Percentiles rank a stretch among this genome's conserved stretches.
These are phyloP conservation scores for Drosophila bocki DNA, from an alignment of 1,140 invertebrate genomes.

Conservation along the genomic window DNA sequence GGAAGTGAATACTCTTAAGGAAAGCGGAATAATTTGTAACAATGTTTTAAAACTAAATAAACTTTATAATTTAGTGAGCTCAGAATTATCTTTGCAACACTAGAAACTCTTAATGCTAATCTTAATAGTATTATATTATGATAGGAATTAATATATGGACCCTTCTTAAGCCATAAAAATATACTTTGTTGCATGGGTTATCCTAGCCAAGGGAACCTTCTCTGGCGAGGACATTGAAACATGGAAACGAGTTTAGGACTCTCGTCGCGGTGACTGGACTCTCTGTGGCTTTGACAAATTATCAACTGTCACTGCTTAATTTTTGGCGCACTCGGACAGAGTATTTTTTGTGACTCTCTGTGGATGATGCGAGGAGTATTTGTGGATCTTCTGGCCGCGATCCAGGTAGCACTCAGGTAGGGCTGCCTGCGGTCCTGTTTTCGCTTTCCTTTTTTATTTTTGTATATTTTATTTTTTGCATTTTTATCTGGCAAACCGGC, in stretches of 20 bases:
- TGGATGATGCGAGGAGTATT: conserved; percentile 28
- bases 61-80: background rate
- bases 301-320: conserved; percentile 84
- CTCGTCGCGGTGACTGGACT: conserved; percentile 39
- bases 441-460: conserved; percentile 23
- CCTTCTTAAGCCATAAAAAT: background rate
- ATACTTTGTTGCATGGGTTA: background rate
- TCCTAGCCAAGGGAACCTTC: conserved; percentile 4
- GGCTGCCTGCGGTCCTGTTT: conserved; percentile 39
- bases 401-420: conserved; percentile 49
- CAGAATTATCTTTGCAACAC: background rate
- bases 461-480: conserved; percentile 42
- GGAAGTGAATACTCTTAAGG: conserved; percentile 15
- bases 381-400: conserved; percentile 34
- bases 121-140: conserved; percentile 4
- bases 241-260: conserved; percentile 67
- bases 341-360: conserved; percentile 44
- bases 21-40: background rate
- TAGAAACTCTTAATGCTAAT: background rate
- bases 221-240: background rate
- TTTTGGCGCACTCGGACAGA: conserved; percentile 74
- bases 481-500: conserved; percentile 68
- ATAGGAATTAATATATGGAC: conserved; percentile 6
- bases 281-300: conserved; percentile 76
- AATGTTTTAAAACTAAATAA: background rate